Percentiles rank a stretch among this genome's conserved stretches.
Evolutionary conservation across 2,888 invertebrate genomes (phyloP).

Genomic region (Desoria tigrina): DNA sequence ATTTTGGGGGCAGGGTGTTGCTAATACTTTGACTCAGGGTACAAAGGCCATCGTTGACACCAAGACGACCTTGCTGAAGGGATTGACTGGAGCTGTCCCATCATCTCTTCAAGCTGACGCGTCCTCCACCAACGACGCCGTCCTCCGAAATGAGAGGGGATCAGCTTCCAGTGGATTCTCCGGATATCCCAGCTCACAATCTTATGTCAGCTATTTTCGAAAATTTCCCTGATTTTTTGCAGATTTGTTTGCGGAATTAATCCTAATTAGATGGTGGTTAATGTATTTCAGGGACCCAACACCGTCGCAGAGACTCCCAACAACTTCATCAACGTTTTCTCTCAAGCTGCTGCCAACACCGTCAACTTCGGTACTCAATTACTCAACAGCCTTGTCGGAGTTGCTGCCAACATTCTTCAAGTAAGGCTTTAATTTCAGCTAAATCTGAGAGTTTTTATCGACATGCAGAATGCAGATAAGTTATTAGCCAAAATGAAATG

Average conservation of each 20-base stretch:
- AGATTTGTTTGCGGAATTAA: too few relatives aligned
- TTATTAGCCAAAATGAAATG: too few relatives aligned
- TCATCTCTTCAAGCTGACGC: conserved; percentile 53
- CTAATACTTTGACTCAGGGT: conserved; percentile 52
- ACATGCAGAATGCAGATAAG: too few relatives aligned
- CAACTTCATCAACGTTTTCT: conserved; percentile 54
- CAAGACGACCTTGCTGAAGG: conserved; percentile 52
- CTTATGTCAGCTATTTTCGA: conserved; percentile 43
- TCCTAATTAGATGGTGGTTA: too few relatives aligned
- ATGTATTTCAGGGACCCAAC: conserved; percentile 50
- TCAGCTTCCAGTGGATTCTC: conserved; percentile 49
- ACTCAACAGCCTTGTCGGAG: conserved; percentile 54
- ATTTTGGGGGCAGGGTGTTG: conserved; percentile 48
- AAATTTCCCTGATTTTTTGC: not conserved
- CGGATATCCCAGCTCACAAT: conserved; percentile 48
- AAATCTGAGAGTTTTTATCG: too few relatives aligned
- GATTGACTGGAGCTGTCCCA: conserved; percentile 52
- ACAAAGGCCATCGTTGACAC: conserved; percentile 53
- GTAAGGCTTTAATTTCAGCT: conserved; percentile 36
- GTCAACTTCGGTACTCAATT: conserved; percentile 54
- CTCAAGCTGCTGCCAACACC: conserved; percentile 54
- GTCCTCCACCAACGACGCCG: conserved; percentile 52
- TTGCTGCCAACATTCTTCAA: conserved; percentile 54
- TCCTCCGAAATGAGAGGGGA: conserved; percentile 52
- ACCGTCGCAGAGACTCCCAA: conserved; percentile 53